Conservation (phyloP, 1,140 invertebrate species). For the Microplitis demolitor region DNA sequence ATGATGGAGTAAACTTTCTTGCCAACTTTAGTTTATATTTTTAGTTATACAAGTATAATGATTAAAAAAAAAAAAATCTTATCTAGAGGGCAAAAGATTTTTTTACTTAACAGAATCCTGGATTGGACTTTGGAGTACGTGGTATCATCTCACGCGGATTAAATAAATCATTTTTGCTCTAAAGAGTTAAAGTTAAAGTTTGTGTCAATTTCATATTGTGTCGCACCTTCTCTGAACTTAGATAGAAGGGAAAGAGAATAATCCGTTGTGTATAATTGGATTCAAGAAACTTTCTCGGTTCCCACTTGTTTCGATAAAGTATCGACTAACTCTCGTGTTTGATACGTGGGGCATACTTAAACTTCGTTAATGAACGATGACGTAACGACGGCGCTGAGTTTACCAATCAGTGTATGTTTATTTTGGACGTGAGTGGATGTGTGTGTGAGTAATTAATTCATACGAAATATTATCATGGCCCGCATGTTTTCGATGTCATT, state of each 20-base stretch:
- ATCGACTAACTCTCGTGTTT: slow-evolving; percentile 1
- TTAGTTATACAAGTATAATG: no score
- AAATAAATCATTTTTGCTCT: not conserved
- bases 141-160: not conserved
- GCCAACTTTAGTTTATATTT: not conserved
- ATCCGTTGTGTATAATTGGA: slow-evolving; percentile 4
- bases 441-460: no score
- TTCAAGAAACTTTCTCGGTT: not conserved
- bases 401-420: no score
- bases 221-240: not conserved
- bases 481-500: no score
- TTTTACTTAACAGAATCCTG: not conserved
- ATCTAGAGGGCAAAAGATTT: not conserved
- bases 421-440: no score
- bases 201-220: not conserved
- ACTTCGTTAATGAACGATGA: slow-evolving; percentile 1
- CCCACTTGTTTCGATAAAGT: slow-evolving; percentile 1
- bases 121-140: not conserved
- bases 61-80: no score
- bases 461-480: no score
- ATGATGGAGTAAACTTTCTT: no score
- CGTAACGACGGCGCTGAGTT: not conserved
- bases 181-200: not conserved
- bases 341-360: not conserved
- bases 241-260: not conserved